Evolutionary conservation across 2,888 invertebrate species (phyloP).

Genomic region (Cinara cedri): DNA sequence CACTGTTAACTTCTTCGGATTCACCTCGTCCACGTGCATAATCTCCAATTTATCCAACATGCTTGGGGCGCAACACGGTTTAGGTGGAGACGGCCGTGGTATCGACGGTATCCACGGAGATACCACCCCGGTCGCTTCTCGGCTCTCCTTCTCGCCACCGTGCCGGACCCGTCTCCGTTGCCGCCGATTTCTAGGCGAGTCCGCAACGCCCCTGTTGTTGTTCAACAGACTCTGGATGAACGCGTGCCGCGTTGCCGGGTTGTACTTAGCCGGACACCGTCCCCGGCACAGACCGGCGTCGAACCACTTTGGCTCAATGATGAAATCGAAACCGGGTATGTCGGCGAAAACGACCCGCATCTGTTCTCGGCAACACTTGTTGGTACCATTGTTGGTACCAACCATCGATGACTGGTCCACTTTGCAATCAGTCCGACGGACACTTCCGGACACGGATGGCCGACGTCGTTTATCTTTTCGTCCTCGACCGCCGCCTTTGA

Average conservation of each 20-base stretch:
- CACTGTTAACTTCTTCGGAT: constrained; percentile 69
- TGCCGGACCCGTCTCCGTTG: constrained; percentile 1
- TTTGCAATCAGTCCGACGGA: constrained; percentile 36
- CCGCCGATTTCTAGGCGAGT: background rate
- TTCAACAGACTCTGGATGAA: constrained; percentile 72
- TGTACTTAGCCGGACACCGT: constrained; percentile 72
- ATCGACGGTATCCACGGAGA: too few species aligned
- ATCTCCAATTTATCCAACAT: constrained; percentile 72
- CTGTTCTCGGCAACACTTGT: constrained; percentile 70
- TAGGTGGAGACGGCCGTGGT: constrained; percentile 63
- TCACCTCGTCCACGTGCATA: constrained; percentile 71
- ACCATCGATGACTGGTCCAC: background rate
- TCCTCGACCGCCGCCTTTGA: background rate
- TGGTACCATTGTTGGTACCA: background rate
- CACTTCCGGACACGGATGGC: background rate
- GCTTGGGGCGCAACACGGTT: constrained; percentile 75
- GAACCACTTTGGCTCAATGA: constrained; percentile 73
- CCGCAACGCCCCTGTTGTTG: constrained; percentile 62
- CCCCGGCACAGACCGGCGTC: constrained; percentile 77
- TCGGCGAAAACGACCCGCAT: constrained; percentile 73
- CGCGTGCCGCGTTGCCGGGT: constrained; percentile 75
- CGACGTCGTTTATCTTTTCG: background rate
- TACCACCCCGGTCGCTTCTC: background rate
- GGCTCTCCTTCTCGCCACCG: background rate
- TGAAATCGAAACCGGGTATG: constrained; percentile 69